These are phyloP conservation scores for Coenonympha glycerion DNA, from an alignment of 2,888 invertebrate species.

Conservation along the genomic window DNA sequence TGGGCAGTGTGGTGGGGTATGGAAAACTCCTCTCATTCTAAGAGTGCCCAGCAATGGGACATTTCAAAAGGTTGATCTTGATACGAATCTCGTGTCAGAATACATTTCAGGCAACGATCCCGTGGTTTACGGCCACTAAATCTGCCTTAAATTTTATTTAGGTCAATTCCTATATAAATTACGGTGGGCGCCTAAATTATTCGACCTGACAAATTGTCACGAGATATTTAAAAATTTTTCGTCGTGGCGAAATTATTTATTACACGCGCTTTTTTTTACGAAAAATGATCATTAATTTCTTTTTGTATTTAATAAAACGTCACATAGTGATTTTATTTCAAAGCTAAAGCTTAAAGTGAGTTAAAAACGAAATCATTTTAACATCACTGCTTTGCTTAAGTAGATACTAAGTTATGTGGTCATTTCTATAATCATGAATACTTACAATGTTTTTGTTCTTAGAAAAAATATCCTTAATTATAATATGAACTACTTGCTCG, in stretches of 20 bases:
- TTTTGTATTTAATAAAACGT: background rate
- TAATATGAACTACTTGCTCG: too few species aligned
- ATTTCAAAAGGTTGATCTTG: too few species aligned
- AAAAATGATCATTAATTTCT: background rate
- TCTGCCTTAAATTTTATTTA: slow-evolving; percentile 40
- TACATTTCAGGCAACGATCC: slow-evolving; percentile 37
- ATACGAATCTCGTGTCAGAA: slow-evolving; percentile 29
- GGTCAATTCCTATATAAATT: slow-evolving; percentile 27
- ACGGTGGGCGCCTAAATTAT: slow-evolving; percentile 9
- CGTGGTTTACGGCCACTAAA: slow-evolving; percentile 35
- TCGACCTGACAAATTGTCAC: slow-evolving; percentile 12
- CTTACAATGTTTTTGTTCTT: too few species aligned
- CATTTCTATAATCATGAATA: too few species aligned
- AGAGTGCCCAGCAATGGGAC: too few species aligned
- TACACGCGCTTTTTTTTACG: background rate
- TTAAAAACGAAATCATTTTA: too few species aligned
- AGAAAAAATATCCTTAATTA: too few species aligned
- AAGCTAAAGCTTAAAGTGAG: too few species aligned
- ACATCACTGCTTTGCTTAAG: too few species aligned
- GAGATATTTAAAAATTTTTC: slow-evolving; percentile 5
- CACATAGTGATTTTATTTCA: background rate
- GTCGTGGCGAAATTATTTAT: background rate
- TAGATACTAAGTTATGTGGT: too few species aligned
- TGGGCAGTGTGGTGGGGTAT: too few species aligned
- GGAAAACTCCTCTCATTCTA: too few species aligned